A percentile compares a stretch with the other conserved stretches of the same genome.
phyloP scores from a whole-genome alignment of 2,888 invertebrate species.

The Automeris io region DNA sequence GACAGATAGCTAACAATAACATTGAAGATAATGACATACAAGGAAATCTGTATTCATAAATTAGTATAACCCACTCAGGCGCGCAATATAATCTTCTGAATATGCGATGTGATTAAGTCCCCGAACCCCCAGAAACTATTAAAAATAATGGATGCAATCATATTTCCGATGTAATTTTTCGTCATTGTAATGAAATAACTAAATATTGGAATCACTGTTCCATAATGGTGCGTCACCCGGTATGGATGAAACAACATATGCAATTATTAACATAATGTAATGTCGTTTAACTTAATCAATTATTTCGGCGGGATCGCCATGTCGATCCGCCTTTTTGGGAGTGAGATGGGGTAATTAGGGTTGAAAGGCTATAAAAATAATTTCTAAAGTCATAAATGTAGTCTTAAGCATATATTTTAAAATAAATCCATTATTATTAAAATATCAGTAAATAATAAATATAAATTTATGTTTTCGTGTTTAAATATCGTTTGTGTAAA shows the following conservation, averaged over 20 bases:
- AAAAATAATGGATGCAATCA: conserved; percentile 10
- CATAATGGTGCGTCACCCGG: conserved; percentile 16
- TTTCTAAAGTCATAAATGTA: background rate
- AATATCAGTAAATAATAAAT: conserved; percentile 1
- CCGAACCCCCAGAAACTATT: conserved; percentile 1
- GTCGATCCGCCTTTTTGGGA: background rate
- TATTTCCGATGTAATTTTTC: conserved; percentile 3
- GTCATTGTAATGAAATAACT: conserved; percentile 4
- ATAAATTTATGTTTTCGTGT: background rate
- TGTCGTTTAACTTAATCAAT: conserved; percentile 71
- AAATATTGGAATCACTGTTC: conserved; percentile 10
- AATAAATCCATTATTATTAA: background rate
- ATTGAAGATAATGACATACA: no score
- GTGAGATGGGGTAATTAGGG: conserved; percentile 4
- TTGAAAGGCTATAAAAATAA: background rate
- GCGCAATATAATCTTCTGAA: no score
- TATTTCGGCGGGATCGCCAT: conserved; percentile 38
- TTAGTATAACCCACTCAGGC: no score
- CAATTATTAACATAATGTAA: conserved; percentile 64
- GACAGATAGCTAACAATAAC: no score
- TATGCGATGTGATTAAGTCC: background rate
- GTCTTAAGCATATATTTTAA: background rate
- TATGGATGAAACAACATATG: conserved; percentile 56
- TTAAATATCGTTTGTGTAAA: no score
- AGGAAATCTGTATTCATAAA: no score